Evolutionary conservation across 2,888 invertebrate species (phyloP).

Genomic region (Oscheius sp.): DNA sequence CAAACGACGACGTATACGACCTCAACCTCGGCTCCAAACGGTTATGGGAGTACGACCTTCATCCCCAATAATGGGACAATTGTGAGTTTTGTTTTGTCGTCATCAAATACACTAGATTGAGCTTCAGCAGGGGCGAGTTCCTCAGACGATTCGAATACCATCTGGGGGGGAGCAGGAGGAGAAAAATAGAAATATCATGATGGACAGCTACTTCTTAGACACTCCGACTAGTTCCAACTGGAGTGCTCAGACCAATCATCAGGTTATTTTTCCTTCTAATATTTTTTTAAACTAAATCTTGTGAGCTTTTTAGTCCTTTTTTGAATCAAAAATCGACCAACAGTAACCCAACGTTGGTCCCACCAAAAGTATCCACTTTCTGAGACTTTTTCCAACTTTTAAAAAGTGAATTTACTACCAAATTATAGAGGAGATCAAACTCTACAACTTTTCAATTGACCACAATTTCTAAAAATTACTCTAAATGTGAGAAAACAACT

Average conservation of each 20-base stretch:
- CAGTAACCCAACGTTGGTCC: too few relatives aligned
- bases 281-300: not conserved
- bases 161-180: slow-evolving; percentile 5
- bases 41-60: slow-evolving; percentile 27
- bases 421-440: too few relatives aligned
- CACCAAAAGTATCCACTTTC: not conserved
- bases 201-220: not conserved
- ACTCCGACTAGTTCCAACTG: slow-evolving; percentile 8
- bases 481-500: too few relatives aligned
- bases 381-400: not conserved
- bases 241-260: slow-evolving; percentile 1
- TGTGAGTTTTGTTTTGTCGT: not conserved
- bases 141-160: slow-evolving; percentile 17
- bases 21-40: slow-evolving; percentile 34
- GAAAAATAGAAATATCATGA: not conserved
- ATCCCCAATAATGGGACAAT: slow-evolving; percentile 22
- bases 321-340: too few relatives aligned
- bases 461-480: too few relatives aligned
- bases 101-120: not conserved
- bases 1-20: slow-evolving; percentile 45
- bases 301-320: not conserved
- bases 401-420: not conserved
- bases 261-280: not conserved
- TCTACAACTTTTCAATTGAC: too few relatives aligned
- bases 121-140: slow-evolving; percentile 17